Evolutionary conservation across 2,113 vertebrate species (phyloP).

Genomic region (Podarcis muralis): DNA sequence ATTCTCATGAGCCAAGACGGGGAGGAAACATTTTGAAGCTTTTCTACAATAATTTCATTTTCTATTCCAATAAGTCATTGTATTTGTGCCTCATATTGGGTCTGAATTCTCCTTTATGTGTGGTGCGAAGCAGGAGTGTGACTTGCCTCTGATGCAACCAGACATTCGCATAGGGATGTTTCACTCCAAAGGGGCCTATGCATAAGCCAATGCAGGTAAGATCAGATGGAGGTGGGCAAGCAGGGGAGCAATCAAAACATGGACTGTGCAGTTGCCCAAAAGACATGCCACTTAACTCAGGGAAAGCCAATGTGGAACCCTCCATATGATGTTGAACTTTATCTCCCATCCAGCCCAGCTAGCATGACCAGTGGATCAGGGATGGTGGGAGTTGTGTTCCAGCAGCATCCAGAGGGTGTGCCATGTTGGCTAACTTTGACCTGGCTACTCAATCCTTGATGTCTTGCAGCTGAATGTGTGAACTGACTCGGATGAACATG

Average conservation of each 20-base stretch:
- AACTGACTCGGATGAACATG: background rate
- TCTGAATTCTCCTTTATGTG: background rate
- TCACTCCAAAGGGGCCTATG: too few relatives aligned
- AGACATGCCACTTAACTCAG: too few relatives aligned
- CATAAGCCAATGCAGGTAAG: too few relatives aligned
- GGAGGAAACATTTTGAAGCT: background rate
- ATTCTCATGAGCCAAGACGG: background rate
- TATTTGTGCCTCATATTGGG: background rate
- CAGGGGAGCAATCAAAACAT: background rate
- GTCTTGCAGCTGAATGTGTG: background rate
- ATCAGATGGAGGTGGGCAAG: background rate
- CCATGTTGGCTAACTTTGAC: too few relatives aligned
- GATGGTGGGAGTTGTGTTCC: too few relatives aligned
- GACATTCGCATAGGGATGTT: background rate
- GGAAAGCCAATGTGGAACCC: too few relatives aligned
- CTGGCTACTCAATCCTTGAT: background rate
- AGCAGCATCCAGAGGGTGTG: too few relatives aligned
- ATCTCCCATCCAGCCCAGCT: too few relatives aligned
- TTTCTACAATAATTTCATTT: background rate
- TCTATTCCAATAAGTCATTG: background rate
- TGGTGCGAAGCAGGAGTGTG: background rate
- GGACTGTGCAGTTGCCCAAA: background rate
- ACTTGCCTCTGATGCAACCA: background rate
- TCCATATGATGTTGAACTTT: too few relatives aligned
- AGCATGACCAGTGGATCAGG: too few relatives aligned